Percentiles rank a stretch among this genome's conserved stretches.
These are phyloP conservation scores for Felis chaus DNA, from an alignment of 2,113 vertebrate species.

Conservation along the genomic window DNA sequence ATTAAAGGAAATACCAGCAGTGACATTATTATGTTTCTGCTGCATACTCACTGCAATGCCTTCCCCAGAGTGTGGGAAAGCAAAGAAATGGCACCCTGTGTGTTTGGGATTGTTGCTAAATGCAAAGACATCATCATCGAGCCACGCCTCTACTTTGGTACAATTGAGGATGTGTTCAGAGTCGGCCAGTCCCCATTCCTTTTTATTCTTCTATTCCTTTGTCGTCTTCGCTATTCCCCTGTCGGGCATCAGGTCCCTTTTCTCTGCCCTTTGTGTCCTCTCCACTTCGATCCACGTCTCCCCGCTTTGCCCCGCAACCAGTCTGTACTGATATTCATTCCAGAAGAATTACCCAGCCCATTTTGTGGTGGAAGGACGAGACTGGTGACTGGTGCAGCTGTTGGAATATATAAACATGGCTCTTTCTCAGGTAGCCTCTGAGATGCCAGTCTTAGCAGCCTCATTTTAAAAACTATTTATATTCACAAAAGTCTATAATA, in stretches of 20 bases:
- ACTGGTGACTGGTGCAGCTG: constrained; percentile 56
- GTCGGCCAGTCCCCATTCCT: background rate
- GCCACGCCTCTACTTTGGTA: background rate
- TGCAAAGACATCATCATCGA: background rate
- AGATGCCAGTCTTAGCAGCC: constrained; percentile 78
- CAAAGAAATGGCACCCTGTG: background rate
- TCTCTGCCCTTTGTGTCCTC: constrained; percentile 68
- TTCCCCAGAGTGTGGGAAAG: background rate
- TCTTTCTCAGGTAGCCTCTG: constrained; percentile 77
- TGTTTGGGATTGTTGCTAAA: background rate
- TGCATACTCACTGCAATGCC: background rate
- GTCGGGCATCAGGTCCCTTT: background rate
- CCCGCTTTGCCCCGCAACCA: constrained; percentile 50
- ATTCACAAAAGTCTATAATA: constrained; percentile 81
- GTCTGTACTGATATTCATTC: constrained; percentile 31
- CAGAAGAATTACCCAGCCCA: constrained; percentile 40
- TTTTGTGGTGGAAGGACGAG: constrained; percentile 54
- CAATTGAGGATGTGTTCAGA: background rate
- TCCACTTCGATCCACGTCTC: constrained; percentile 49
- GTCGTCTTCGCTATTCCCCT: constrained; percentile 15
- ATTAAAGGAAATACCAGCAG: background rate
- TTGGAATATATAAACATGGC: constrained; percentile 78
- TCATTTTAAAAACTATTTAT: constrained; percentile 85
- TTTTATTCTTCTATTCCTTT: constrained; percentile 59
- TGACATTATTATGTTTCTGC: background rate